These are phyloP conservation scores for Acropternis orthonyx DNA, from an alignment of 2,797 vertebrate species.

Conservation along the genomic window DNA sequence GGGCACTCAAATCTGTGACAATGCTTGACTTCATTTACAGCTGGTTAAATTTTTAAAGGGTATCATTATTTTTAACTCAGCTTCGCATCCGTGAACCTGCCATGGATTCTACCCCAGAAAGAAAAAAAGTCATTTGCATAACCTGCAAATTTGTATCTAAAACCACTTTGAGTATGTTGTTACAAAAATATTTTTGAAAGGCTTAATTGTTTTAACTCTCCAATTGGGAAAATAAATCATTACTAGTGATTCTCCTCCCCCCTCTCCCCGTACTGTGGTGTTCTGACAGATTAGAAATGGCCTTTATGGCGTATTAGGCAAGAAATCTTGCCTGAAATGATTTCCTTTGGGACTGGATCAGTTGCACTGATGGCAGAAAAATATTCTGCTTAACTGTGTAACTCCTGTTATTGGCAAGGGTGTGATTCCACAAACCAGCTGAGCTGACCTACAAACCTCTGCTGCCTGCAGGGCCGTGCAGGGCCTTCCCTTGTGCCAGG, in stretches of 20 bases:
- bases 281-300: conserved; percentile 36
- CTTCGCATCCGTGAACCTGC: neutral
- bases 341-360: conserved; percentile 26
- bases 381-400: neutral
- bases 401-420: neutral
- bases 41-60: neutral
- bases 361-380: conserved; percentile 25
- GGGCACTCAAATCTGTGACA: neutral
- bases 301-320: conserved; percentile 34
- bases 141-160: neutral
- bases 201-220: neutral
- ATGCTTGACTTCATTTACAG: neutral
- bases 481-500: neutral
- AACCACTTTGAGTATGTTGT: neutral
- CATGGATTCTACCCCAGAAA: neutral
- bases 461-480: neutral
- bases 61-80: neutral
- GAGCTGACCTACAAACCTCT: neutral
- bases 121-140: neutral
- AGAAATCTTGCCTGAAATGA: conserved; percentile 43
- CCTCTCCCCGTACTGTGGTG: neutral
- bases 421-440: neutral
- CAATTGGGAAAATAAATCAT: conserved; percentile 7
- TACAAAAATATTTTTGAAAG: neutral
- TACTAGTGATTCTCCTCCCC: neutral